A percentile compares a stretch with the other conserved stretches of the same genome.
Conservation (phyloP, 1,140 invertebrate genomes). For the Streblospio benedicti region DNA sequence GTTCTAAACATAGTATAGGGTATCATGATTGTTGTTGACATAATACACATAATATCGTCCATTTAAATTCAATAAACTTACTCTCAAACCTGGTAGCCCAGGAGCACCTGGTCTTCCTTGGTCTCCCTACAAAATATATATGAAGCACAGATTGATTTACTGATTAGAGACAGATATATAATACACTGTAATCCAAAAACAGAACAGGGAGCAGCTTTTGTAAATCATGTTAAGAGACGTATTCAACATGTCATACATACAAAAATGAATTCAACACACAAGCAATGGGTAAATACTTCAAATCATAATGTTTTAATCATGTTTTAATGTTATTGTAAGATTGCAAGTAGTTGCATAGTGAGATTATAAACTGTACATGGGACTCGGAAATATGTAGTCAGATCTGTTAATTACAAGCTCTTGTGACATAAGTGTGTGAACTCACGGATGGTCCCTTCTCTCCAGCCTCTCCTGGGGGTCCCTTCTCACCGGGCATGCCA, state of each 20-base stretch:
- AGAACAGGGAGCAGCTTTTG: not conserved
- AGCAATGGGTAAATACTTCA: too few relatives aligned
- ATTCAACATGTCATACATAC: not conserved
- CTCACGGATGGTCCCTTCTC: not conserved
- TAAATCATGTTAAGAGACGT: not conserved
- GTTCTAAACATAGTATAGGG: not conserved
- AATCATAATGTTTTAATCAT: too few relatives aligned
- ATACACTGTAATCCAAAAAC: not conserved
- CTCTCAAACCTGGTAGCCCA: not conserved
- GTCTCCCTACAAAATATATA: not conserved
- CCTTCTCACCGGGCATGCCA: constrained; percentile 10
- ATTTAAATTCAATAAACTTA: too few relatives aligned
- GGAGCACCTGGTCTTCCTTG: not conserved
- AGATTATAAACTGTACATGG: too few relatives aligned
- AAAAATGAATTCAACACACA: not conserved
- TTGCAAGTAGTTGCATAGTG: too few relatives aligned
- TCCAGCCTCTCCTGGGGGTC: constrained; percentile 13
- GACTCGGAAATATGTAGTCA: not conserved
- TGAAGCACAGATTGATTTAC: too few relatives aligned
- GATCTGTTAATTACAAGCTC: not conserved
- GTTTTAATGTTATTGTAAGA: too few relatives aligned
- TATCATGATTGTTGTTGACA: not conserved
- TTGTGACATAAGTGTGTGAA: too few relatives aligned
- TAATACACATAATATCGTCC: not conserved
- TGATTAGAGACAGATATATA: not conserved